phyloP scores from a whole-genome alignment of 2,888 invertebrate genomes.

The Chrysolina americana region DNA sequence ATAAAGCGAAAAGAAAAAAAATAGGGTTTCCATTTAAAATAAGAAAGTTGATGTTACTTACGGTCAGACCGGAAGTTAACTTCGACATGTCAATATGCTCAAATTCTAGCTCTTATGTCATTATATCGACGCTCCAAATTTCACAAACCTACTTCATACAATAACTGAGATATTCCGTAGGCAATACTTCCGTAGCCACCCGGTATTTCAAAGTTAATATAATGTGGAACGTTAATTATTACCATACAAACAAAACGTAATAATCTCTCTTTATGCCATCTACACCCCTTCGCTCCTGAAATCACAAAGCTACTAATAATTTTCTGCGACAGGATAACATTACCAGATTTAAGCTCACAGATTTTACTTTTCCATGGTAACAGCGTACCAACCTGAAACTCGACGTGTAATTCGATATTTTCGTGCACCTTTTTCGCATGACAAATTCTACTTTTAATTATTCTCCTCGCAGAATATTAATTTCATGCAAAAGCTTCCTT shows the following conservation, averaged over 20 bases:
- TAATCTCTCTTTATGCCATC: background rate
- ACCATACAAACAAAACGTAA: background rate
- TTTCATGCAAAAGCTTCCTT: background rate
- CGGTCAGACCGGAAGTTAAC: too few species aligned
- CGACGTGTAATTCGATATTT: background rate
- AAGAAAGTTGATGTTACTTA: too few species aligned
- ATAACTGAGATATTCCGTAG: too few species aligned
- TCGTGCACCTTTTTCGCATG: background rate
- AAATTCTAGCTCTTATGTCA: too few species aligned
- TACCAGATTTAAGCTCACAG: background rate
- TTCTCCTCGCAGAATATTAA: background rate
- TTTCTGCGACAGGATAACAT: background rate
- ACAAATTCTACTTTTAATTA: background rate
- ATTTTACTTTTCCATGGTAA: background rate
- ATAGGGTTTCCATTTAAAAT: too few species aligned
- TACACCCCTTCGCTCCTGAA: background rate
- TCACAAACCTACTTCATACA: too few species aligned
- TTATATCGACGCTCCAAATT: too few species aligned
- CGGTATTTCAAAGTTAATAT: too few species aligned
- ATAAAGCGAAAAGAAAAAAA: too few species aligned
- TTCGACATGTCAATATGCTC: too few species aligned
- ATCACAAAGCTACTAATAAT: constrained; percentile 3
- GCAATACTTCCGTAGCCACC: too few species aligned
- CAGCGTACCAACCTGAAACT: background rate
- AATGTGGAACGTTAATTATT: background rate